These are phyloP conservation scores for Lasioglossum figueresi DNA, from an alignment of 2,888 invertebrate species.

Conservation along the genomic window DNA sequence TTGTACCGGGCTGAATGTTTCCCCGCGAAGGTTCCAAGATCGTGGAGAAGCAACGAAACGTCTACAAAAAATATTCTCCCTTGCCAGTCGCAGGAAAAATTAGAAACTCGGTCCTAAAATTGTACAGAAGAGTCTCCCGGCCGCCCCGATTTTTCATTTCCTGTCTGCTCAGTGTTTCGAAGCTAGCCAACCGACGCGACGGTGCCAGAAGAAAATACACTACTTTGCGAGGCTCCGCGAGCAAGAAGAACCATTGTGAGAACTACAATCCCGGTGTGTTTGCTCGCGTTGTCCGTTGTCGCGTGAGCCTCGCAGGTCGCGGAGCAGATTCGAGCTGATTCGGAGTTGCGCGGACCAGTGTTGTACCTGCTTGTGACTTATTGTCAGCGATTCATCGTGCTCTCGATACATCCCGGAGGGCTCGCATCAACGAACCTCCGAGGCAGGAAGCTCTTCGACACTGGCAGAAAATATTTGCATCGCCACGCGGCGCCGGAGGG, in stretches of 20 bases:
- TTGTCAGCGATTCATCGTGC: constrained; percentile 47
- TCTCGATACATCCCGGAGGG: constrained; percentile 29
- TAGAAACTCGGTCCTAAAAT: background rate
- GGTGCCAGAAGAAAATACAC: background rate
- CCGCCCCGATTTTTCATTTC: constrained; percentile 7
- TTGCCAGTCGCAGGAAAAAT: background rate
- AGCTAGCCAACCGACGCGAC: background rate
- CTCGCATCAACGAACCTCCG: constrained; percentile 20
- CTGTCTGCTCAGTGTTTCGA: background rate
- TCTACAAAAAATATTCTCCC: background rate
- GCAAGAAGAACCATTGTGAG: constrained; percentile 34
- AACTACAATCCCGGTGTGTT: constrained; percentile 40
- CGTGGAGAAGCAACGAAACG: background rate
- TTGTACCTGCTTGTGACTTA: background rate
- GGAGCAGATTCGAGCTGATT: background rate
- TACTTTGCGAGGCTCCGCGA: constrained; percentile 4
- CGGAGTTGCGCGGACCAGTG: background rate
- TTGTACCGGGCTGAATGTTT: too few species aligned
- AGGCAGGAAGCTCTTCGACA: constrained; percentile 36
- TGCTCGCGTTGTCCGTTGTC: background rate
- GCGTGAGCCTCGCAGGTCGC: constrained; percentile 4
- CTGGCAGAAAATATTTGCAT: constrained; percentile 57
- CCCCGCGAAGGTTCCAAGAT: background rate
- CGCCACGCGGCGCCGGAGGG: constrained; percentile 22
- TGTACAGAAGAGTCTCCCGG: background rate